Evolutionary conservation across 2,888 invertebrate genomes (phyloP), one percentile per base, ranked within the genome.

Genomic region (Clostera curtula): DNA sequence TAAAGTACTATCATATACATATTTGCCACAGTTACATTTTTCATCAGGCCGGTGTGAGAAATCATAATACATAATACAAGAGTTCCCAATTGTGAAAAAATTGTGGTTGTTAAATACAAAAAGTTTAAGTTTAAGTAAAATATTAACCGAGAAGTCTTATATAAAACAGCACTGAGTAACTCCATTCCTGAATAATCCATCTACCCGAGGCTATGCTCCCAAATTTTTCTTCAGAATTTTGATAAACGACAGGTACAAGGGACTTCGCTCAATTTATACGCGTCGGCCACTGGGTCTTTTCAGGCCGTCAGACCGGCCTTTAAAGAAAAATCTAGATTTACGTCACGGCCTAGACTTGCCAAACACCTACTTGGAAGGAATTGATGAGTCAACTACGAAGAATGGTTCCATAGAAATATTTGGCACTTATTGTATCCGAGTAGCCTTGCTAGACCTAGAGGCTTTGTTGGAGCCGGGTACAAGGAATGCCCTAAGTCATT

Each of bases 151-250:
- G n/a, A n/a, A n/a, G n/a, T n/a, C n/a, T n/a, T n/a, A n/a, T n/a
- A n/a, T n/a, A n/a, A n/a, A n/a, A n/a, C n/a, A n/a, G n/a, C n/a
- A n/a, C n/a, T n/a, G n/a, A n/a, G n/a, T n/a, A n/a, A n/a, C n/a
- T n/a, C n/a, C n/a, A n/a, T n/a, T n/a, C n/a, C n/a, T n/a, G n/a
- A n/a, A n/a, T n/a, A n/a, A 15, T 21, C 10, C 7, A 11, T 19
- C 24, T 34, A 31, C 35, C 27, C 16, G 7, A 22, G 33, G 29
- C 18, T 34, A 12, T 33, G 39, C 27, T 27, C 31, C 25, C 28
- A 31, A 46, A 27, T 31, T 36, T 36, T 33, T 39, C 45, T 34
- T 42, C 36, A 44, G 11, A 38, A 51, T 43, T 32, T 47, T 51
- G 47, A 51, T 51, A 47, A 43, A 49, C 36, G 47, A 36, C 34